Base-by-base conservation (phyloP, 1,140 invertebrate species). In the Pomacea maculata region DNA sequence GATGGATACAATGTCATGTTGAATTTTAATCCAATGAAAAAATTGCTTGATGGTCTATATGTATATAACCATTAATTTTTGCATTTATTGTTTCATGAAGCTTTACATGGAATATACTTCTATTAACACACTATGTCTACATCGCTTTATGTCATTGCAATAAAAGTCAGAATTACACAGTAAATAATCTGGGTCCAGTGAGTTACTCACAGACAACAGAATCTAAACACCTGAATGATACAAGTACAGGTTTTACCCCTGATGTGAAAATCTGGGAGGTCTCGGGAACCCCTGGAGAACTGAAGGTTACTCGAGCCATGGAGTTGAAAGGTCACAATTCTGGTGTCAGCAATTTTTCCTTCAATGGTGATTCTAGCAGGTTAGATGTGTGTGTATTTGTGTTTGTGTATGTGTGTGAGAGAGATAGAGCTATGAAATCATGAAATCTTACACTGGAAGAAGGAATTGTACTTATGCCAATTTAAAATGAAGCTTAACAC, bases 261-360 rank as follows among this genome's bases (percentile, higher is more conserved):
- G 96, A 97, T 89, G 95, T 96, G 2, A 96, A 96, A 91, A 94
- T 97, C 1, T 96, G 95, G 94, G 95, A 97, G 90, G 95, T 97
- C 3, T 97, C 96, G 88, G 94, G 92, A 64, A 96, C 95, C 91
- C 82, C 83, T 52, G 95, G 95, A 54, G 94, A 95, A 78, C 97
- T 96, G 87, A 95, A 95, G 85, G 93, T 95, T 7, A 92, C 92
- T 17, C 93, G 95, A 83, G 96, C 95, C 0, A 97, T 95, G 89
- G 95, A 96, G 86, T 92, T 97, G 61, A 94, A 94, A 79, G 96
- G 96, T 9, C 96, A 97, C 88, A 93, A 92, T n/a, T 95, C 96
- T 6, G 96, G 95, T 8, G 93, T 98, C 7, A 94, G 94, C 84
- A 94, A 95, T 89, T 95, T 97, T 86, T 94, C 93, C 61, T 97